Evolutionary conservation across 1,140 invertebrate species (phyloP), one percentile per base, ranked within the genome.

Genomic region (Magallana ariakensis): DNA sequence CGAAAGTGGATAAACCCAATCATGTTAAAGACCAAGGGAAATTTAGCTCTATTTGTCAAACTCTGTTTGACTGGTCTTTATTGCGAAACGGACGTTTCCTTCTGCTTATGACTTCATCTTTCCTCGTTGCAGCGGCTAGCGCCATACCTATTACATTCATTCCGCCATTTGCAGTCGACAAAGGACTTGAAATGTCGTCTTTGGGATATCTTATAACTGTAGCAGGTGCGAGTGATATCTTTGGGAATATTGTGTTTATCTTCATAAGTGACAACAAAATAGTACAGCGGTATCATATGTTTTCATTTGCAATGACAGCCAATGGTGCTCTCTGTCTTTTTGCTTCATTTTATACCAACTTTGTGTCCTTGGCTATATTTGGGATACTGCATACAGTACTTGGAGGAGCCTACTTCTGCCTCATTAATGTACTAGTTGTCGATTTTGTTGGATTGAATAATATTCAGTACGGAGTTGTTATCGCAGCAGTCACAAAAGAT

Each of bases 261-360:
- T 55, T 87, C 11, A n/a, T 87, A 9, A 60, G 46, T 19, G 85
- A 87, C 33, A 62, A 53, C 22, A 80, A 53, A 7, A 56, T 66
- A 54, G n/a, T 87, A 10, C 13, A 80, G 53, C 62, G 81, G 81
- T 60, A 83, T 33, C 85, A 87, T 6, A 83, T 87, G 54, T 66
- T 87, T 58, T 16, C 81, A 10, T 70, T 87, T 16, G 80, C 46
- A 15, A 33, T 87, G 11, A 62, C 26, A 0, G 62, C 54, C 16
- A 62, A 54, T 87, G 85, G 85, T 54, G 54, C 54, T 33, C 8
- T 13, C 16, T 70, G 62, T n/a, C 33, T 58, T 13, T 66, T 87
- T 58, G 62, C 57, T 22, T 26, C 46, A 1, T 57, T 87, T 66
- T 83, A 62, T 33, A 83, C 57, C 0, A 53, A 53, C 1, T 87